Base-by-base conservation (phyloP, 2,797 vertebrate genomes). In the Sebastes goodei region DNA sequence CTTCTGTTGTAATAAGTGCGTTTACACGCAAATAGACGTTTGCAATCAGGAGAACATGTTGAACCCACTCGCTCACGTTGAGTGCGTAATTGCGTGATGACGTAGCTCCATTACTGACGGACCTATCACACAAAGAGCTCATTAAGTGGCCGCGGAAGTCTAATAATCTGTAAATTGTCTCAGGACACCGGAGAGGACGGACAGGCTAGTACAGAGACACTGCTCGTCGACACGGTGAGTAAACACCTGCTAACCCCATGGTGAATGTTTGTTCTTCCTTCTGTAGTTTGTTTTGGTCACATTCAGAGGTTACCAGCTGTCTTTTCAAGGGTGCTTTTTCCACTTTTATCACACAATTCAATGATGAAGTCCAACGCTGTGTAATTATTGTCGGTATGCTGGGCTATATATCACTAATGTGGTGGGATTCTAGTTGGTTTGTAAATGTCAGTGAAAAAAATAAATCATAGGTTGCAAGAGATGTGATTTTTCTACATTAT, bases 41-140 rank as follows among this genome's bases (percentile, higher is more conserved):
- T 53, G 20, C 7, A 65, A 21, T 64, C 2, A 69, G n/a, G 62
- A 14, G 6, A 10, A 62, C 30, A 63, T 14, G 3, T 10, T 78
- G 46, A 66, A 33, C 30, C 10, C 14, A 21, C 53, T 30, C 25
- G 66, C 42, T 7, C 38, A 46, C 0, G 32, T 9, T 61, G 42
- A 21, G 35, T 81, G 55, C 55, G 66, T 85, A 75, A 77, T 46
- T 46, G 42, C 42, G 42, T 46, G 42, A 46, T 74, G 76, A 80
- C 78, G 49, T 55, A 4, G 17, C 55, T 12, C 7, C 66, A 38
- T 21, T 33, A 35, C 27, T 25, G 49, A 73, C 59, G 61, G 67
- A 62, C 63, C 60, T n/a, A 6, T 20, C 70, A 33, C 2, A 57
- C 30, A n/a, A 17, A 53, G 38, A 55, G 73, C 74, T 80, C 67